These are phyloP conservation scores for Lasioglossum albipes DNA, from an alignment of 1,140 invertebrate species.

Conservation along the genomic window DNA sequence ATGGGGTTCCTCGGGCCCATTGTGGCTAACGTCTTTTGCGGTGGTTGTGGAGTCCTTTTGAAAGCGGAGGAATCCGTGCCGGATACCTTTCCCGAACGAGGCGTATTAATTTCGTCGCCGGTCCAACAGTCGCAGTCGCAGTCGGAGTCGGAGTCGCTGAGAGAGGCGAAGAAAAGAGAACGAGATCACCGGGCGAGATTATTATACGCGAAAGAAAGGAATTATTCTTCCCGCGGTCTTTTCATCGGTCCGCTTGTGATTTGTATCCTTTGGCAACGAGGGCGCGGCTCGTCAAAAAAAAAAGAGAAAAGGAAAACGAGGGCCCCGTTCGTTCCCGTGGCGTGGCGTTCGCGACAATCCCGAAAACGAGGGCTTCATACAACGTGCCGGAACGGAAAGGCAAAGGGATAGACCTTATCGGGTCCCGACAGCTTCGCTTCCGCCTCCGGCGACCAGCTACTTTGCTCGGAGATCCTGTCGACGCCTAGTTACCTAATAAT, in stretches of 20 bases:
- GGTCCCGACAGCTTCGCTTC: not conserved
- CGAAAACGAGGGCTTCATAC: conserved; percentile 21
- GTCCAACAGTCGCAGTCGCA: not conserved
- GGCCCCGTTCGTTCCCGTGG: not conserved
- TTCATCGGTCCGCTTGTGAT: conserved; percentile 27
- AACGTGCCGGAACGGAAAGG: not conserved
- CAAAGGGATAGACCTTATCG: not conserved
- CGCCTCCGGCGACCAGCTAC: not conserved
- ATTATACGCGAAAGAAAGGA: conserved; percentile 39
- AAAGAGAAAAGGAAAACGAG: not conserved
- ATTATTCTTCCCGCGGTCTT: not conserved
- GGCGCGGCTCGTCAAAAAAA: not conserved
- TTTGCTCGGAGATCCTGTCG: not conserved
- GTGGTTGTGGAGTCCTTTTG: conserved; percentile 26
- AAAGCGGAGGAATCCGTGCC: conserved; percentile 27
- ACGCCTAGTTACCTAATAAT: too few species aligned
- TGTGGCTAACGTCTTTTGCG: conserved; percentile 27
- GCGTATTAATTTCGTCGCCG: conserved; percentile 46
- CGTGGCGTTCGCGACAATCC: not conserved
- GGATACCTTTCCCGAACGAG: conserved; percentile 23
- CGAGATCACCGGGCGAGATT: conserved; percentile 38
- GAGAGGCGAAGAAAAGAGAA: conserved; percentile 21
- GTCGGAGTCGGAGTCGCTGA: too few species aligned
- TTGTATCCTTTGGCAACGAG: conserved; percentile 29
- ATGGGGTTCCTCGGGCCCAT: not conserved